phyloP scores from a whole-genome alignment of 2,797 vertebrate genomes.

The Anabacerthia variegaticeps region DNA sequence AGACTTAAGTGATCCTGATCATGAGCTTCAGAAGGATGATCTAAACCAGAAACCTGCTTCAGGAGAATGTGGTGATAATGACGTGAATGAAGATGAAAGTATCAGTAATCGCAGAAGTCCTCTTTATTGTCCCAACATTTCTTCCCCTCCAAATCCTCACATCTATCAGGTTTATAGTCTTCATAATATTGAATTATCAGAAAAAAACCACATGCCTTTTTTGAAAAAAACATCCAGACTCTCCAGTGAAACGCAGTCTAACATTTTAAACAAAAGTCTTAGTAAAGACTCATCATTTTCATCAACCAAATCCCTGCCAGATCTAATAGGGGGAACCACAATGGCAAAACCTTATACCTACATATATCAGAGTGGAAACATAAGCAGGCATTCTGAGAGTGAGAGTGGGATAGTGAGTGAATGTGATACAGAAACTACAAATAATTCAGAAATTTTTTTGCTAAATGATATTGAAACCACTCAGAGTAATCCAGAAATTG shows the following conservation, averaged over 20 bases:
- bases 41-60: conserved; percentile 55
- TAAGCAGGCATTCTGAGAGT: conserved; percentile 85
- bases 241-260: conserved; percentile 71
- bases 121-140: conserved; percentile 48
- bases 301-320: conserved; percentile 90
- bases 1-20: conserved; percentile 77
- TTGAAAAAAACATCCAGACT: conserved; percentile 68
- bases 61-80: conserved; percentile 40
- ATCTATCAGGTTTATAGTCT: conserved; percentile 92
- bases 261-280: conserved; percentile 82
- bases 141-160: conserved; percentile 69
- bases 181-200: conserved; percentile 84
- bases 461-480: conserved; percentile 72
- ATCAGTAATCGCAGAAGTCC: conserved; percentile 35
- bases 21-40: conserved; percentile 60
- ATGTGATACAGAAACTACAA: conserved; percentile 85
- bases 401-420: conserved; percentile 94
- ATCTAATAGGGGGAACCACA: conserved; percentile 80
- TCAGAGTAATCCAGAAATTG: conserved; percentile 68
- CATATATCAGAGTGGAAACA: conserved; percentile 72
- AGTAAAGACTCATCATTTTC: conserved; percentile 93
- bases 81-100: conserved; percentile 60
- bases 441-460: conserved; percentile 82
- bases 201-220: conserved; percentile 75
- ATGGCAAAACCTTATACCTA: conserved; percentile 69